Conservation (phyloP, 2,113 vertebrate genomes). For the Syngnathus scovelli region DNA sequence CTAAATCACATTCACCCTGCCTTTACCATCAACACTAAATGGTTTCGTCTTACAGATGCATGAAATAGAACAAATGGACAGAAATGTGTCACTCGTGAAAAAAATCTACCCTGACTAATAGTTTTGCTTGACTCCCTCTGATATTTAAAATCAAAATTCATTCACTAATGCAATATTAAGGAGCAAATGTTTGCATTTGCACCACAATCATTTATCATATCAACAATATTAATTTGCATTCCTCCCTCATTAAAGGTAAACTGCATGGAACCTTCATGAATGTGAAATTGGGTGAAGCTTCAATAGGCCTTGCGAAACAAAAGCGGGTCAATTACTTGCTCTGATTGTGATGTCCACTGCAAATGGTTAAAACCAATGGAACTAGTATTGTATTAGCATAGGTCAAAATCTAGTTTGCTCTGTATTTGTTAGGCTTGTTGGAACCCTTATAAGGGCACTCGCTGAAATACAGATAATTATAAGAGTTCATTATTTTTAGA, state of each 20-base stretch:
- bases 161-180: not conserved
- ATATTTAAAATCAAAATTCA: not conserved
- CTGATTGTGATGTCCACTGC: conserved; percentile 7
- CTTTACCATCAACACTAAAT: not conserved
- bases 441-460: not conserved
- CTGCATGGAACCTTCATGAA: conserved; percentile 8
- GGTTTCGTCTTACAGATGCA: not conserved
- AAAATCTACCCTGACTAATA: conserved; percentile 8
- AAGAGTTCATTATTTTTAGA: too few species aligned
- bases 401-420: not conserved
- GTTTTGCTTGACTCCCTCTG: not conserved
- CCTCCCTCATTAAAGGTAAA: conserved; percentile 14
- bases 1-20: conserved; percentile 5
- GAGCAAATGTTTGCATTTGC: not conserved
- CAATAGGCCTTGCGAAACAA: not conserved
- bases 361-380: conserved; percentile 3
- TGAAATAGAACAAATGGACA: conserved; percentile 5
- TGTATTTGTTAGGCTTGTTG: not conserved
- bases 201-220: not conserved
- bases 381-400: too few species aligned
- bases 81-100: not conserved
- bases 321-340: conserved; percentile 20
- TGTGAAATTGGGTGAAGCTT: conserved; percentile 4
- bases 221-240: not conserved
- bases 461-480: not conserved